Base-by-base conservation (phyloP, 2,888 invertebrate genomes). In the Eledona agricola region DNA sequence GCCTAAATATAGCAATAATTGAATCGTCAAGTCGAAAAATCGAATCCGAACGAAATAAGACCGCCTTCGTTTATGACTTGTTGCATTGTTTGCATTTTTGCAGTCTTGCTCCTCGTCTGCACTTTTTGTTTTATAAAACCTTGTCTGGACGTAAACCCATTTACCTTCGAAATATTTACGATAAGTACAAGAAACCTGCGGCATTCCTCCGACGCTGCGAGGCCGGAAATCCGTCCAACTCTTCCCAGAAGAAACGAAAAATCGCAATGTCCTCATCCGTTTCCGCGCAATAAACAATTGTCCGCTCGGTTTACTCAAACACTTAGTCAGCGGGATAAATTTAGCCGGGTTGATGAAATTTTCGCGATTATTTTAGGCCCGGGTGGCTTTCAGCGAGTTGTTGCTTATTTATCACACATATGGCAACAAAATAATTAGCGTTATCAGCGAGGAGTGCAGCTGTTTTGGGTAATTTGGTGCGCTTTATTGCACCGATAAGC, bases 131-230 rank as follows among this genome's bases (percentile, higher is more conserved):
- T 51, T 43, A 34, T 22, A 34, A 42, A 51, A 54, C 54, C 54
- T 54, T 43, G 58, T 58, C 58, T 52, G 52, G 58, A 50, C 49
- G 46, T 49, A 51, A 55, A 58, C 58, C 55, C 52, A 58, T 58
- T 58, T 58, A 55, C 58, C 58, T 58, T 55, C 57, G 52, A 45
- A 52, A 52, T 52, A 52, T 52, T 52, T 38, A 45, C 51, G 31
- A 51, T 51, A 52, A 52, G 32, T 40, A 32, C 32, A 23, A 38
- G 38, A 46, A 29, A 51, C 45, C 37, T 37, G 42, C 42, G 31
- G 23, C 51, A 51, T 51, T 51, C 51, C 43, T 15, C 13, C 28
- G 16, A 26, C n/a, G n/a, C n/a, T n/a, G n/a, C n/a, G n/a, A n/a
- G n/a, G n/a, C n/a, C 47, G 47, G 47, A 47, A 47, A 47, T 47